Percentiles rank a stretch among this genome's conserved stretches.
phyloP scores from a whole-genome alignment of 2,113 vertebrate species.

The Hydropotes inermis region DNA sequence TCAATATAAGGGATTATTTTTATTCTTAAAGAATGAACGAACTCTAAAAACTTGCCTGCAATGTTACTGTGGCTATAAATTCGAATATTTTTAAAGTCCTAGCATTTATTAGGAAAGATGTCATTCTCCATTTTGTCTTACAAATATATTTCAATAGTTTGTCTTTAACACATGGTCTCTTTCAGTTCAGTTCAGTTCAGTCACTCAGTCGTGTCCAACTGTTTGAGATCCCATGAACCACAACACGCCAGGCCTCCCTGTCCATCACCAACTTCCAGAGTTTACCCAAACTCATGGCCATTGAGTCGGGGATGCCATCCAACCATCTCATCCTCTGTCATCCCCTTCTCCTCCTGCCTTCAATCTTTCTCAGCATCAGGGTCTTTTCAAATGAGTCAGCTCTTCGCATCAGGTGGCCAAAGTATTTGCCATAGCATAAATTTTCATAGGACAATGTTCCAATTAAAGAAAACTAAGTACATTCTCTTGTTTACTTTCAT shows the following conservation, averaged over 20 bases:
- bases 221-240: background rate
- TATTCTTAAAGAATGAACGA: conserved; percentile 18
- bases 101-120: background rate
- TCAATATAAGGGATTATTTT: conserved; percentile 34
- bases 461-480: background rate
- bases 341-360: background rate
- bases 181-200: background rate
- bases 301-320: background rate
- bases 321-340: background rate
- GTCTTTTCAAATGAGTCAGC: background rate
- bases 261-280: background rate
- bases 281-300: background rate
- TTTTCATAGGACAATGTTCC: background rate
- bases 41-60: background rate
- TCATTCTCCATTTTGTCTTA: background rate
- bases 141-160: conserved; percentile 21
- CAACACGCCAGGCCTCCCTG: background rate
- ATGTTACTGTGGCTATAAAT: background rate
- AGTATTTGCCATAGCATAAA: background rate
- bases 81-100: background rate
- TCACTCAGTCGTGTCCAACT: rapidly evolving
- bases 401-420: background rate
- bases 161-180: background rate
- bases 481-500: background rate
- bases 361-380: background rate